phyloP scores from a whole-genome alignment of 2,113 vertebrate species.

The Saguinus midas region DNA sequence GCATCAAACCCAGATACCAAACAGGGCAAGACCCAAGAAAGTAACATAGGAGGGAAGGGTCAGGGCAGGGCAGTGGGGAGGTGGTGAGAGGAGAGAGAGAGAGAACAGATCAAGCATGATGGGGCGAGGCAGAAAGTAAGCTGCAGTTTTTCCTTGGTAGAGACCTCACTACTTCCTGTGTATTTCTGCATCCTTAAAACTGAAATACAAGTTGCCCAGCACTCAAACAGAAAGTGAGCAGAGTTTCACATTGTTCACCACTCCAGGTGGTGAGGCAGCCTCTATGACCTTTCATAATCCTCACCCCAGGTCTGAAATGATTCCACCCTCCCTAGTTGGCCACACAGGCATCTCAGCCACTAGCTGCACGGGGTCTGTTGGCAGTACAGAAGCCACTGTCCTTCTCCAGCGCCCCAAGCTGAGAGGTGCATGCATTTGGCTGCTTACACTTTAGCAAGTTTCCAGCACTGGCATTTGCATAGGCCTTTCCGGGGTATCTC shows the following conservation, averaged over 20 bases:
- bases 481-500: background rate
- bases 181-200: background rate
- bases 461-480: background rate
- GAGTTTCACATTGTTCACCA: background rate
- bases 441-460: background rate
- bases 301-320: rapidly evolving
- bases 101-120: background rate
- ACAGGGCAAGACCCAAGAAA: background rate
- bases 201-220: background rate
- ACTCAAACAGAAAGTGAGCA: background rate
- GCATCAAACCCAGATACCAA: background rate
- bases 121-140: too few relatives aligned
- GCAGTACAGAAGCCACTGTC: background rate
- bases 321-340: background rate
- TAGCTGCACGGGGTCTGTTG: background rate
- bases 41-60: background rate
- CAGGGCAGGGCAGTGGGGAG: too few relatives aligned
- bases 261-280: background rate
- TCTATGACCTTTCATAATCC: too few relatives aligned
- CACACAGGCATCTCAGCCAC: background rate
- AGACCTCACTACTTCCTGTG: background rate
- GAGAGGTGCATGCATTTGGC: rapidly evolving
- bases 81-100: rapidly evolving
- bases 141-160: background rate
- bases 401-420: background rate